Conservation (phyloP, 2,888 invertebrate genomes). For the Kryphioiulus occultus region DNA sequence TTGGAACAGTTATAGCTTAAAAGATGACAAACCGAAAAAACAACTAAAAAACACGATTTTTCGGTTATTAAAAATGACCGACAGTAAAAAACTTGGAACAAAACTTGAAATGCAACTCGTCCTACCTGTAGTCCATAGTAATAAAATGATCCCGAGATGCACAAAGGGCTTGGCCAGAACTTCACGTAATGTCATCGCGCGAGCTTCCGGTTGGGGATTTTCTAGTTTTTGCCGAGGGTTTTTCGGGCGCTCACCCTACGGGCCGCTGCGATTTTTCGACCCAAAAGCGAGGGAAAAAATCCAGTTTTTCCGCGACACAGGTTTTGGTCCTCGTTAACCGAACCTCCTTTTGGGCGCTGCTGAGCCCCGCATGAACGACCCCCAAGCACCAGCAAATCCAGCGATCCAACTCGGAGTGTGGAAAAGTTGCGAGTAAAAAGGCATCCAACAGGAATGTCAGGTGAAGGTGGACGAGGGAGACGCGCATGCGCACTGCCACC, state of each 20-base stretch:
- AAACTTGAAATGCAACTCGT: not conserved
- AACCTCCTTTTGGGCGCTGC: not conserved
- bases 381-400: not conserved
- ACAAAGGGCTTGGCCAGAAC: conserved; percentile 16
- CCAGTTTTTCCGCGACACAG: not conserved
- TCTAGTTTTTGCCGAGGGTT: not conserved
- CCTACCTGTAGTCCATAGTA: conserved; percentile 22
- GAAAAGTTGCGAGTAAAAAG: not conserved
- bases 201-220: not conserved
- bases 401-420: not conserved
- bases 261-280: not conserved
- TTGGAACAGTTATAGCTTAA: too few relatives aligned
- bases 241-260: not conserved
- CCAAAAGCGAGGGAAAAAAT: not conserved
- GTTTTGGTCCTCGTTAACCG: too few relatives aligned
- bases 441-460: not conserved
- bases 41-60: too few relatives aligned
- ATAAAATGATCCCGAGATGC: conserved; percentile 12
- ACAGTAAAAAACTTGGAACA: too few relatives aligned
- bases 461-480: not conserved
- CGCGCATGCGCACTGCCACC: not conserved
- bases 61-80: too few relatives aligned
- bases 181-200: not conserved
- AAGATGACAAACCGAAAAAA: too few relatives aligned
- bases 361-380: not conserved